Evolutionary conservation across 1,140 invertebrate species (phyloP), one percentile per base, ranked within the genome.

Genomic region (Lepidurus apus): DNA sequence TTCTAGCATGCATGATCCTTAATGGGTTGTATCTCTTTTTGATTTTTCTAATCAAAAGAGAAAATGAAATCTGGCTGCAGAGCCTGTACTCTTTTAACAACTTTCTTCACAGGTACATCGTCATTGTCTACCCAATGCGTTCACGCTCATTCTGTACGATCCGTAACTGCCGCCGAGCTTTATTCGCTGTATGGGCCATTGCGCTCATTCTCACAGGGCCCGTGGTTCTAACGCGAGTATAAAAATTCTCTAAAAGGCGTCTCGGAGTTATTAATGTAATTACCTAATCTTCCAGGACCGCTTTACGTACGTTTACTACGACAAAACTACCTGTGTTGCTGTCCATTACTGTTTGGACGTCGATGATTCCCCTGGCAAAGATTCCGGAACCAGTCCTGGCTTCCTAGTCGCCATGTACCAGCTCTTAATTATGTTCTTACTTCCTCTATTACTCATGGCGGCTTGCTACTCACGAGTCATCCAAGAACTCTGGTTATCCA

Each of bases 401-500:
- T 77, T 77, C 75, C 17, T 77, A 24, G 73, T 87, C 77, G 82
- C 85, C 11, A 81, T 85, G 13, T 88, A 87, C 81, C 84, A 86
- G 77, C 81, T 87, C 17, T 45, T 84, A 17, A 82, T 86, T 13
- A 84, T 88, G 80, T 88, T 88, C 81, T 79, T 82, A 7, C 65
- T 87, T 7, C 87, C 87, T 0, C 84, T 85, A 0, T n/a, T 85
- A 11, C 80, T 87, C 17, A 86, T 88, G 84, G 82, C 84, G 17
- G 83, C 84, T 80, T 88, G 86, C 81, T 88, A 88, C 81, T 80
- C 84, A 9, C 81, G 83, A 45, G 87, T 88, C 34, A 87, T 88
- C 53, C 83, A 83, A 42, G 86, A 87, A 65, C 84, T 88, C 1
- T 88, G 87, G 87, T 81, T 85, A 77, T 87, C 86, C 44, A 87